Evolutionary conservation across 2,888 invertebrate genomes (phyloP).

Genomic region (Conops quadrifasciatus): DNA sequence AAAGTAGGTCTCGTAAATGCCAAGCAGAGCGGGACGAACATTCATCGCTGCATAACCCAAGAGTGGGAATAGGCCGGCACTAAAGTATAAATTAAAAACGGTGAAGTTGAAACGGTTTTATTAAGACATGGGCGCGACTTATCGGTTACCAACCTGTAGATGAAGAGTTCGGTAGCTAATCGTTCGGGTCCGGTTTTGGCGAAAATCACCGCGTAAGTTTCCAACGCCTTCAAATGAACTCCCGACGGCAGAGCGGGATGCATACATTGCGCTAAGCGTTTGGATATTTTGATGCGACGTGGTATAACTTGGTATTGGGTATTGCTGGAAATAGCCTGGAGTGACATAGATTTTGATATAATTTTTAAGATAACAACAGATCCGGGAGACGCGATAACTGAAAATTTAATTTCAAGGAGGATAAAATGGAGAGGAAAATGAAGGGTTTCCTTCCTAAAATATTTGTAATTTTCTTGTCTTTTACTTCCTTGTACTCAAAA

Average conservation of each 20-base stretch:
- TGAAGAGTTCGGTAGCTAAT: conserved; percentile 82
- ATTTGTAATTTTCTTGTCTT: too few relatives aligned
- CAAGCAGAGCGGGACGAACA: conserved; percentile 81
- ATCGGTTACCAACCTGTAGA: conserved; percentile 73
- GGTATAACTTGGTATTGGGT: conserved; percentile 87
- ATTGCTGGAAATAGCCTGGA: conserved; percentile 79
- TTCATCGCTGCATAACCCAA: conserved; percentile 89
- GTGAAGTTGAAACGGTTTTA: too few relatives aligned
- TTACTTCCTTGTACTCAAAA: too few relatives aligned
- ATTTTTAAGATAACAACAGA: too few relatives aligned
- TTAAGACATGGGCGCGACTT: neutral
- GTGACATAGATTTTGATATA: conserved; percentile 28
- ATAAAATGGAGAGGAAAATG: too few relatives aligned
- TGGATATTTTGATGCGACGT: conserved; percentile 85
- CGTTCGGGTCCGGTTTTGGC: conserved; percentile 84
- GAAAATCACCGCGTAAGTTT: conserved; percentile 91
- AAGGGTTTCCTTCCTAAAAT: too few relatives aligned
- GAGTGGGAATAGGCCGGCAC: conserved; percentile 84
- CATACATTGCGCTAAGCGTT: conserved; percentile 91
- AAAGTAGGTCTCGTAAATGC: conserved; percentile 88
- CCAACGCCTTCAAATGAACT: conserved; percentile 89
- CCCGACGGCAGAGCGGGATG: conserved; percentile 91
- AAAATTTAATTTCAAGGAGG: too few relatives aligned
- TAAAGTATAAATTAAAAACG: conserved; percentile 43
- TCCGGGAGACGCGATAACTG: too few relatives aligned